These are phyloP conservation scores for Aradophagus sp. DNA, from an alignment of 1,140 invertebrate species.

Conservation along the genomic window DNA sequence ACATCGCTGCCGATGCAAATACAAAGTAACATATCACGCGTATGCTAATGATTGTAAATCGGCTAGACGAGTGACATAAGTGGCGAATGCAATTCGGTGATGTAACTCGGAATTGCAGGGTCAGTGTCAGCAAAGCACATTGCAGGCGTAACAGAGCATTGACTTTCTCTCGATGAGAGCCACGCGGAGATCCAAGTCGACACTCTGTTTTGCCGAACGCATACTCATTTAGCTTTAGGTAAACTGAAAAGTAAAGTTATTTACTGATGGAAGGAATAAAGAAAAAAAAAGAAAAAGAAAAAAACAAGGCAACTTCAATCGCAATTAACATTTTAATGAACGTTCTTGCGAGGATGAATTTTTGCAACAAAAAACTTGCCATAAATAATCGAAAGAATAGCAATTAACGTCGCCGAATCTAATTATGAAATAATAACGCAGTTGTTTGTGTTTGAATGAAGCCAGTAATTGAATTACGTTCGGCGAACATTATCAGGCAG, in stretches of 20 bases:
- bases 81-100: conserved; percentile 48
- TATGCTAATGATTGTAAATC: conserved; percentile 51
- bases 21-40: conserved; percentile 21
- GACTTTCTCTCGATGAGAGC: conserved; percentile 41
- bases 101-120: conserved; percentile 51
- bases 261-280: too few species aligned
- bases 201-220: too few species aligned
- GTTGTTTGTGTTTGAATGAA: conserved; percentile 2
- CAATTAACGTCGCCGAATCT: neutral
- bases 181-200: conserved; percentile 10
- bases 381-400: too few species aligned
- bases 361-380: too few species aligned
- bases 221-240: too few species aligned
- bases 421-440: conserved; percentile 10
- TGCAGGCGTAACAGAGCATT: conserved; percentile 48
- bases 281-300: too few species aligned
- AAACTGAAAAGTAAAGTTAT: too few species aligned
- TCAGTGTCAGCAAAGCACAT: conserved; percentile 55
- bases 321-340: too few species aligned
- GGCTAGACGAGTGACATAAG: conserved; percentile 57
- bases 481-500: conserved; percentile 10
- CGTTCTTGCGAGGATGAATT: too few species aligned
- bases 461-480: conserved; percentile 21
- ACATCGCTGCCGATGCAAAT: conserved; percentile 19
- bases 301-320: too few species aligned